Percentiles rank a stretch among this genome's conserved stretches.
These are phyloP conservation scores for Pycnonotus jocosus DNA, from an alignment of 2,113 vertebrate species.

Conservation along the genomic window DNA sequence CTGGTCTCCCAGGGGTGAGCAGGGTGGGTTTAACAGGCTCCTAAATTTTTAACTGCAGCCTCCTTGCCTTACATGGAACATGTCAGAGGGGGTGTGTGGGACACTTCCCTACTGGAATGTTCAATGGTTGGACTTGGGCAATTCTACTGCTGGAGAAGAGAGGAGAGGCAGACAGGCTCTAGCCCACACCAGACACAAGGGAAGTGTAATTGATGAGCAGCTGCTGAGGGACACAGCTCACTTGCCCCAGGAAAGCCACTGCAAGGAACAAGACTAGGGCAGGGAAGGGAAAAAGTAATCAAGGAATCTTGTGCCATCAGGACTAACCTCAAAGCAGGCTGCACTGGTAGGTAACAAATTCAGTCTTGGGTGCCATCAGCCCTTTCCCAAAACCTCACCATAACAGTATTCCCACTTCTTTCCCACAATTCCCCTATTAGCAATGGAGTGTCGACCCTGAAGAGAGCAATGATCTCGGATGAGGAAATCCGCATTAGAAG, in stretches of 20 bases:
- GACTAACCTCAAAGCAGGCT: conserved; percentile 16
- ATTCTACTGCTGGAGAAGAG: background rate
- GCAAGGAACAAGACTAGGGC: background rate
- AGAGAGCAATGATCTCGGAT: conserved; percentile 39
- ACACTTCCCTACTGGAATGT: background rate
- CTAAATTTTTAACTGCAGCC: background rate
- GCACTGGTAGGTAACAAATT: background rate
- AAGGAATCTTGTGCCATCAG: background rate
- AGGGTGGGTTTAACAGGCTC: background rate
- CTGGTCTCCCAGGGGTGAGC: background rate
- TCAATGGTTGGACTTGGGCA: background rate
- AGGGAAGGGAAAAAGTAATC: background rate
- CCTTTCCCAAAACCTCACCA: background rate
- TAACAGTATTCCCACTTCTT: background rate
- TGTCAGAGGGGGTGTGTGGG: background rate
- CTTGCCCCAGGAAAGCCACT: background rate
- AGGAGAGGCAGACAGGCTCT: background rate
- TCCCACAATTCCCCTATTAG: background rate
- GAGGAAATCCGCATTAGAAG: conserved; percentile 16
- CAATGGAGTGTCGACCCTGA: conserved; percentile 26
- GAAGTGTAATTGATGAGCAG: background rate
- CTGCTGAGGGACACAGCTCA: background rate
- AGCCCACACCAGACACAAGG: background rate
- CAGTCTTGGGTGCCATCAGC: background rate
- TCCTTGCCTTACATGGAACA: background rate